Evolutionary conservation across 2,113 vertebrate genomes (phyloP).

Genomic region (Chloebia gouldiae): DNA sequence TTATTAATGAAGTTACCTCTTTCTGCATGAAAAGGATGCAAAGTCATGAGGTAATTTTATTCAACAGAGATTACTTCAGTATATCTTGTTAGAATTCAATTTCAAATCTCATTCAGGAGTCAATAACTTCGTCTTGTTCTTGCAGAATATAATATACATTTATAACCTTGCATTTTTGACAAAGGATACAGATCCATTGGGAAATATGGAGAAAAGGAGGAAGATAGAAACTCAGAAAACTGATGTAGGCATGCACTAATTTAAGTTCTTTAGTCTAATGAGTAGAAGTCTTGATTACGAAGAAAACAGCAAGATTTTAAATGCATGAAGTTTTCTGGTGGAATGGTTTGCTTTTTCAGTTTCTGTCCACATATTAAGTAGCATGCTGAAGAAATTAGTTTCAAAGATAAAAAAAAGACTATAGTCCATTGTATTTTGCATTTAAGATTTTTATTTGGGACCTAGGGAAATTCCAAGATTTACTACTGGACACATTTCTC

Average conservation of each 20-base stretch:
- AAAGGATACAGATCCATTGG: background rate
- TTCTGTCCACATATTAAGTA: background rate
- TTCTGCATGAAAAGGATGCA: background rate
- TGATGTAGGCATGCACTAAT: background rate
- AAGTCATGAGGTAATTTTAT: background rate
- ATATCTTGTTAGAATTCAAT: background rate
- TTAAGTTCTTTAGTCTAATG: background rate
- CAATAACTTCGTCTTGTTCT: background rate
- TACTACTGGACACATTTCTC: background rate
- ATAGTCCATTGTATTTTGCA: background rate
- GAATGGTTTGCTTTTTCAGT: background rate
- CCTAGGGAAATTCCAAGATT: background rate
- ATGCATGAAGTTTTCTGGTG: background rate
- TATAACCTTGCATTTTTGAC: rapidly evolving
- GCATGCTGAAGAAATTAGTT: background rate
- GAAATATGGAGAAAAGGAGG: background rate
- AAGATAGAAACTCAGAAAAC: background rate
- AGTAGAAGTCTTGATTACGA: background rate
- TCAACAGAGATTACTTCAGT: background rate
- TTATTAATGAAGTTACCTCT: background rate
- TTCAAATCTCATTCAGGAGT: background rate
- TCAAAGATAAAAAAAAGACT: background rate
- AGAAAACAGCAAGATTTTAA: background rate
- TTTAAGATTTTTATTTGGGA: background rate
- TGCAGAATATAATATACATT: background rate